A percentile compares a stretch with the other conserved stretches of the same genome.
Evolutionary conservation across 2,888 invertebrate genomes (phyloP).

Genomic region (Hedychridium roseum): DNA sequence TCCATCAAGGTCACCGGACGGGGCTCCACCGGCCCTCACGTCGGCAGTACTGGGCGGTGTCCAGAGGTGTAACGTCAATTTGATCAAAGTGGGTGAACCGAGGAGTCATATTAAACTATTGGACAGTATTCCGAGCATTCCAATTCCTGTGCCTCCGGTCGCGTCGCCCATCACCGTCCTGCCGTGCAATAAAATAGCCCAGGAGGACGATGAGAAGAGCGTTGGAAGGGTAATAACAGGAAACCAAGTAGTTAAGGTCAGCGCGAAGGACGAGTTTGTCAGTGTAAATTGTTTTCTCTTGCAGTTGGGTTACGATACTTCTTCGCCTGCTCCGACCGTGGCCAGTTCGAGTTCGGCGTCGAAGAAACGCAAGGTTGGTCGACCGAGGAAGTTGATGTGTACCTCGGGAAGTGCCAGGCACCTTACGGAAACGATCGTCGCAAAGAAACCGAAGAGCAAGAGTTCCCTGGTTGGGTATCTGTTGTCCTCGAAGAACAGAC

Average conservation of each 20-base stretch:
- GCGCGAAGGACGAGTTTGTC: too few species aligned
- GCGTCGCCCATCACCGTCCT: conserved; percentile 45
- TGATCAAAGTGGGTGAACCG: conserved; percentile 55
- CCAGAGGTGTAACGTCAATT: conserved; percentile 55
- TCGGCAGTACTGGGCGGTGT: conserved; percentile 45
- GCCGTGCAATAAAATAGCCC: conserved; percentile 32
- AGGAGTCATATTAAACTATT: conserved; percentile 57
- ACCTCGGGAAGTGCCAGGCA: conserved; percentile 67
- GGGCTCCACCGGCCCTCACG: conserved; percentile 27
- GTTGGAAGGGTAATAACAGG: conserved; percentile 21
- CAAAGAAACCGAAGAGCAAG: conserved; percentile 80
- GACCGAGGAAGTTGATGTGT: conserved; percentile 78
- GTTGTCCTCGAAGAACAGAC: conserved; percentile 72
- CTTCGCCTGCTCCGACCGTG: conserved; percentile 47
- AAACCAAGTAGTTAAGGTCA: background rate
- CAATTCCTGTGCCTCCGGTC: conserved; percentile 47
- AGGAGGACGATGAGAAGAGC: conserved; percentile 49
- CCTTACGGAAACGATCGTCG: conserved; percentile 81
- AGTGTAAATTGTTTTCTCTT: background rate
- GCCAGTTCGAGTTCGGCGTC: conserved; percentile 62
- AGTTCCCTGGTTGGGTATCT: conserved; percentile 73
- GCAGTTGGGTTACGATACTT: conserved; percentile 48
- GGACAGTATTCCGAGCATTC: conserved; percentile 57
- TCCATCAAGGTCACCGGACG: conserved; percentile 25
- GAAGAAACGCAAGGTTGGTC: conserved; percentile 83